These are phyloP conservation scores for Cabera pusaria DNA, from an alignment of 2,888 invertebrate species.

Conservation along the genomic window DNA sequence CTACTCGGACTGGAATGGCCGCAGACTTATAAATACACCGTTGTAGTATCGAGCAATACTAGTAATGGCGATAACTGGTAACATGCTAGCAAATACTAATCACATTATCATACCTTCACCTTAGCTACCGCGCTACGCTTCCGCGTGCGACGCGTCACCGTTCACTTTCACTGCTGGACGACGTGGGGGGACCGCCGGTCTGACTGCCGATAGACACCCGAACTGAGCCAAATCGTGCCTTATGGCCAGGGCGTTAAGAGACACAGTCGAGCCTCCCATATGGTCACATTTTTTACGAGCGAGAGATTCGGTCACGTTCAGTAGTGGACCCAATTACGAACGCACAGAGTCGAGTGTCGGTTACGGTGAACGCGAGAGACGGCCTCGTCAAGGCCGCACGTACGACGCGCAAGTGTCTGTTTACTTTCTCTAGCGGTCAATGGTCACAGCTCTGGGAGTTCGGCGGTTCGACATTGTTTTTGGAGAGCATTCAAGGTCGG, in stretches of 20 bases:
- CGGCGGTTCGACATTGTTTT: conserved; percentile 40
- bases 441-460: conserved; percentile 56
- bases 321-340: conserved; percentile 44
- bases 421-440: conserved; percentile 79
- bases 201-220: conserved; percentile 43
- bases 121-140: conserved; percentile 65
- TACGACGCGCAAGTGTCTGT: conserved; percentile 55
- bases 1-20: conserved; percentile 33
- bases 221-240: conserved; percentile 38
- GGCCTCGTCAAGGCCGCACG: conserved; percentile 73
- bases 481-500: conserved; percentile 59
- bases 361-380: conserved; percentile 32
- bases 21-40: conserved; percentile 42
- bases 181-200: conserved; percentile 42
- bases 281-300: conserved; percentile 41
- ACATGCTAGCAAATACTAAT: conserved; percentile 53
- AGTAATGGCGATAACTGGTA: conserved; percentile 41
- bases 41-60: conserved; percentile 54
- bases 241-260: conserved; percentile 43
- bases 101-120: conserved; percentile 63
- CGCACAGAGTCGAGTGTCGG: conserved; percentile 41
- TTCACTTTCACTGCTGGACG: conserved; percentile 70
- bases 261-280: conserved; percentile 34
- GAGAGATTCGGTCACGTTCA: conserved; percentile 36
- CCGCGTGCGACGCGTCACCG: conserved; percentile 64